Conservation (phyloP, 2,113 vertebrate genomes). For the Anthoscopus minutus region DNA sequence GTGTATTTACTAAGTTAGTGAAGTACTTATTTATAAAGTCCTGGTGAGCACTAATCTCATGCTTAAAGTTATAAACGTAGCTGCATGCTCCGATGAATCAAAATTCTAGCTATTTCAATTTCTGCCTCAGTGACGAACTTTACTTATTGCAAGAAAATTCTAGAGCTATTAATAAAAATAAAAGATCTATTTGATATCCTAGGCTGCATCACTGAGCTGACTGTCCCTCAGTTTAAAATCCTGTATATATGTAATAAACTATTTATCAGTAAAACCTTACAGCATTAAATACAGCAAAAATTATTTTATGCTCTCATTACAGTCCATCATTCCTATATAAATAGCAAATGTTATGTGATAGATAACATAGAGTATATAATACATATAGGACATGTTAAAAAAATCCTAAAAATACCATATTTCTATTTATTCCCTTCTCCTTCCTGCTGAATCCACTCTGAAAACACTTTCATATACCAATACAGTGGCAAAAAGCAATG, state of each 20-base stretch:
- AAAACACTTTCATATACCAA: background rate
- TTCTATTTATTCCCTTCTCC: background rate
- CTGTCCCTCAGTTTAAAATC: background rate
- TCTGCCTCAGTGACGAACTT: background rate
- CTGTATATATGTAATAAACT: background rate
- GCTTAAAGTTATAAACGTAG: background rate
- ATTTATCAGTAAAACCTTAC: background rate
- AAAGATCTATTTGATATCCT: background rate
- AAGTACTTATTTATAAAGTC: background rate
- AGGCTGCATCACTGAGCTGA: background rate
- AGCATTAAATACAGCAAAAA: background rate
- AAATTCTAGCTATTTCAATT: background rate
- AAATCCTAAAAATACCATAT: background rate
- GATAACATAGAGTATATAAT: background rate
- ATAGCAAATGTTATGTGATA: background rate
- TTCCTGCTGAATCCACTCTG: background rate
- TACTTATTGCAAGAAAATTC: background rate
- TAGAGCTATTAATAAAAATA: background rate
- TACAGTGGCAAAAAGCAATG: background rate
- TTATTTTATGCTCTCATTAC: background rate
- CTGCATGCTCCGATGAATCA: background rate
- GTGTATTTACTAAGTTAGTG: background rate
- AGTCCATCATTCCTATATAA: background rate
- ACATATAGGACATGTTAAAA: background rate
- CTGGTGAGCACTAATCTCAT: background rate